Conservation (phyloP, 2,113 vertebrate species). For the Hippocampus abdominalis region DNA sequence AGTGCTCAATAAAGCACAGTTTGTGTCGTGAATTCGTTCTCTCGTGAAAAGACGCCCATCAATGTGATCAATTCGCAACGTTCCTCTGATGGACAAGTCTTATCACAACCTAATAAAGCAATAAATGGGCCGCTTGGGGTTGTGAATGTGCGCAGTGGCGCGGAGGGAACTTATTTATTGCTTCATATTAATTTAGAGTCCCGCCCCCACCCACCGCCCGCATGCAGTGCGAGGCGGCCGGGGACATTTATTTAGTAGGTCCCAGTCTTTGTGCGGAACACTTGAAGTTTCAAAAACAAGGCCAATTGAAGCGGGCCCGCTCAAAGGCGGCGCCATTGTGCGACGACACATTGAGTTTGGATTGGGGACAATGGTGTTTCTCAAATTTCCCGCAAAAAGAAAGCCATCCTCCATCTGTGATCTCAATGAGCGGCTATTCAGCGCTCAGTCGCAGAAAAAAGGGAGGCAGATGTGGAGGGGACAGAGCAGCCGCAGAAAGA, state of each 20-base stretch:
- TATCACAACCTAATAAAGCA: slow-evolving; percentile 57
- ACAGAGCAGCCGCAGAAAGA: slow-evolving; percentile 56
- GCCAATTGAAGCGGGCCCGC: slow-evolving; percentile 86
- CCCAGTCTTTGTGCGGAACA: slow-evolving; percentile 84
- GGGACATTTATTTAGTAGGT: slow-evolving; percentile 90
- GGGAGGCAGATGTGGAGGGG: slow-evolving; percentile 89
- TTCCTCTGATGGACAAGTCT: background rate
- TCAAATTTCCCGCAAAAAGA: slow-evolving; percentile 95
- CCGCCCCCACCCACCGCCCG: slow-evolving; percentile 30
- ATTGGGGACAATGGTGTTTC: slow-evolving; percentile 97
- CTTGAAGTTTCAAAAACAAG: slow-evolving; percentile 98
- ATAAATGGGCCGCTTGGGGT: slow-evolving; percentile 71
- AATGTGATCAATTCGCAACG: background rate
- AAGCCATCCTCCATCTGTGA: slow-evolving; percentile 97
- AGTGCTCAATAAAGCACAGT: background rate
- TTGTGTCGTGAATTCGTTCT: background rate
- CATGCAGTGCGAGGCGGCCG: slow-evolving; percentile 68
- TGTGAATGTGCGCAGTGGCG: slow-evolving; percentile 75
- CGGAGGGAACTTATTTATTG: slow-evolving; percentile 78
- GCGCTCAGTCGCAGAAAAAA: slow-evolving; percentile 77
- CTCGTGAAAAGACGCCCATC: background rate
- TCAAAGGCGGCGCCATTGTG: slow-evolving; percentile 89
- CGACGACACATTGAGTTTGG: slow-evolving; percentile 92
- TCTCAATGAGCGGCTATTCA: slow-evolving; percentile 91
- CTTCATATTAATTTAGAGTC: slow-evolving; percentile 79